phyloP scores from a whole-genome alignment of 2,113 vertebrate species.

The Furnarius figulus region DNA sequence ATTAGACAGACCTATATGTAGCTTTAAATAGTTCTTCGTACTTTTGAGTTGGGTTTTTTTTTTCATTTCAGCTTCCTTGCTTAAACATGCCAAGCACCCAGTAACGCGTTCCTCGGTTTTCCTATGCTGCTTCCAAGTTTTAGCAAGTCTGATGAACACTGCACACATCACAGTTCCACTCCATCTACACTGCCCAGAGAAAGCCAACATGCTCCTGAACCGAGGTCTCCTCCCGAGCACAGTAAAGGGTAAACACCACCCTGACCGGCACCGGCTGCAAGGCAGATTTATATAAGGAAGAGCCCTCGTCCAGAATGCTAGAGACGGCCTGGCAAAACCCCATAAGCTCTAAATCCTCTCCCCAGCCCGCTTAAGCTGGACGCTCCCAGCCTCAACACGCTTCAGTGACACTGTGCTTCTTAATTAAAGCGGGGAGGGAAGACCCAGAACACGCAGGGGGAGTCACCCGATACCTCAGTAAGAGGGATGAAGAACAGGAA shows the following conservation, averaged over 20 bases:
- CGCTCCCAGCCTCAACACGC: not conserved
- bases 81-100: not conserved
- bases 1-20: not conserved
- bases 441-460: not conserved
- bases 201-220: not conserved
- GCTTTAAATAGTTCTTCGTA: not conserved
- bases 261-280: not conserved
- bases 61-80: not conserved
- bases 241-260: not conserved
- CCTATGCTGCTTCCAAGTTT: not conserved
- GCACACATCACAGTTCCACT: not conserved
- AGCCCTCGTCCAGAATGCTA: not conserved
- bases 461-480: not conserved
- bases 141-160: not conserved
- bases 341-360: constrained; percentile 9
- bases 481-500: not conserved
- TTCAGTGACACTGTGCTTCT: not conserved
- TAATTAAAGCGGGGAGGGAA: not conserved
- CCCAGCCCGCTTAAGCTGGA: not conserved
- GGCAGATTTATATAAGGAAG: not conserved
- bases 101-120: not conserved
- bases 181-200: not conserved
- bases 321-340: not conserved
- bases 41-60: not conserved
- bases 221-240: not conserved